Conservation (phyloP, 2,113 vertebrate genomes). For the Chrysemys picta region DNA sequence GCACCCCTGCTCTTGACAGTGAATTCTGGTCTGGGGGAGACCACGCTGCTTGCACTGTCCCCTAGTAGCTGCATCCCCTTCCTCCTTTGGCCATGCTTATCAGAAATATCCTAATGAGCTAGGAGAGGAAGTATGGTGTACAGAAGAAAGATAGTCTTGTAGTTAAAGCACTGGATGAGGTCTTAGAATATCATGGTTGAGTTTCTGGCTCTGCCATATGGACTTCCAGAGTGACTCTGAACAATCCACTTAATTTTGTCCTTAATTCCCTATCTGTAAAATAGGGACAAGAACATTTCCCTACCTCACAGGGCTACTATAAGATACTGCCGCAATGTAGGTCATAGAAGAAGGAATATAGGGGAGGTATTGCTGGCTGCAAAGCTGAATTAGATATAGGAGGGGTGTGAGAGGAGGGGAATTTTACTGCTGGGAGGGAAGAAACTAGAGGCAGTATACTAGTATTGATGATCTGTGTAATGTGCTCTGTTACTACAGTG, state of each 20-base stretch:
- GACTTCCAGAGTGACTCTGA: background rate
- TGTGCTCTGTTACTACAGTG: too few species aligned
- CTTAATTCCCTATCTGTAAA: slow-evolving; percentile 11
- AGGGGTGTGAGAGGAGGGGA: background rate
- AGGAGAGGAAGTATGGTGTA: background rate
- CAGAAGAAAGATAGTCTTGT: background rate
- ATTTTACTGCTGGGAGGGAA: background rate
- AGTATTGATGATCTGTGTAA: background rate
- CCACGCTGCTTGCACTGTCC: rapidly evolving
- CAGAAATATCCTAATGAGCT: background rate
- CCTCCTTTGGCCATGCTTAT: background rate
- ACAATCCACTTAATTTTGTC: background rate
- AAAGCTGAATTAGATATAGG: background rate
- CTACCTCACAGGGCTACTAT: background rate
- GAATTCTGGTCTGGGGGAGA: background rate
- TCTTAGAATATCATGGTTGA: background rate
- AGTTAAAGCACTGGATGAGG: background rate
- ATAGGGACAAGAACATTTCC: background rate
- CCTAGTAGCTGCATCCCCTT: background rate
- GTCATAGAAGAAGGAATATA: background rate
- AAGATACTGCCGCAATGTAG: background rate
- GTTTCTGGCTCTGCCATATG: background rate
- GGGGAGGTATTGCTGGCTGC: background rate
- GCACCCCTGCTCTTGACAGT: background rate
- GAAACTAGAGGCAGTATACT: rapidly evolving